phyloP scores from a whole-genome alignment of 1,140 invertebrate genomes.

The Leguminivora glycinivorella region DNA sequence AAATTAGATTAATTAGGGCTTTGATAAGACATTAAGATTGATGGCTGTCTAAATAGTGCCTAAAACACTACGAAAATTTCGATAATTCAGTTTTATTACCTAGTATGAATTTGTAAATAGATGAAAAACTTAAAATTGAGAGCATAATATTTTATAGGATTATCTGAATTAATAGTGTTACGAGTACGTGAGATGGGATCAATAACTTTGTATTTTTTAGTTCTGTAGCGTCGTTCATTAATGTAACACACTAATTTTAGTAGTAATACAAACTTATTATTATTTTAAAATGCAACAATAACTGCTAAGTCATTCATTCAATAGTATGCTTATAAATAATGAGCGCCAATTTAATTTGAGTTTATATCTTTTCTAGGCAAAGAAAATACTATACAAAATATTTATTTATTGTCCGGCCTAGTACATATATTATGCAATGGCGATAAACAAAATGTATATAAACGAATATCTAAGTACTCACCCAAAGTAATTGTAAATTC shows the following conservation, averaged over 20 bases:
- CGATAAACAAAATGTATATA: no score
- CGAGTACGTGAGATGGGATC: conserved; percentile 63
- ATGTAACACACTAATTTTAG: conserved; percentile 1
- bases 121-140: conserved; percentile 51
- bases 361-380: no score
- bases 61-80: conserved; percentile 78
- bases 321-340: no score
- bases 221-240: conserved; percentile 27
- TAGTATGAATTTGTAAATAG: conserved; percentile 69
- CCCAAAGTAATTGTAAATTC: no score
- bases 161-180: conserved; percentile 64
- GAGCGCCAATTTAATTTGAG: no score
- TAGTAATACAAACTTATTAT: conserved; percentile 10
- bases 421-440: no score
- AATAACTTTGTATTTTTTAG: conserved; percentile 49
- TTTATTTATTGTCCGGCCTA: no score
- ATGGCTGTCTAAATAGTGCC: conserved; percentile 79
- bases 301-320: no score
- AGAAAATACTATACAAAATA: no score
- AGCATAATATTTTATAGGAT: conserved; percentile 55
- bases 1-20: conserved; percentile 63
- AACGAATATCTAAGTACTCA: no score
- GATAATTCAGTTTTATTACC: conserved; percentile 74
- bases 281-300: neutral
- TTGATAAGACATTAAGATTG: conserved; percentile 75